These are phyloP conservation scores for Rallus limicola DNA, from an alignment of 2,113 vertebrate genomes.

Conservation along the genomic window DNA sequence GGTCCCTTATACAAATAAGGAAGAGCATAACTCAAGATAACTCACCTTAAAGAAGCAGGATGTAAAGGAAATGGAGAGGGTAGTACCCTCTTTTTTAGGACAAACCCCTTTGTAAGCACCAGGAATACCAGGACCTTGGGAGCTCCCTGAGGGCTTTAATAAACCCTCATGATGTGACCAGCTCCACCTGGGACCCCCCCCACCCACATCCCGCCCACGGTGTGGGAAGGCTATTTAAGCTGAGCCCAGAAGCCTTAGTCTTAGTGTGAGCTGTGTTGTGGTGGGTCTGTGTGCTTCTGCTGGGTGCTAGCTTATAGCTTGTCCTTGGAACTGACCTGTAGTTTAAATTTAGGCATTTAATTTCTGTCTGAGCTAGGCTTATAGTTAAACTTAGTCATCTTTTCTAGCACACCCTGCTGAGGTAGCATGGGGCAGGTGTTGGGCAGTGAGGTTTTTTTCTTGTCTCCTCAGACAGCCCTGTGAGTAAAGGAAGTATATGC, in stretches of 20 bases:
- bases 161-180: background rate
- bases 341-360: no score
- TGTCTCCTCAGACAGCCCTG: background rate
- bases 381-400: no score
- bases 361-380: no score
- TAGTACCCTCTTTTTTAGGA: no score
- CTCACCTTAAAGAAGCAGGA: background rate
- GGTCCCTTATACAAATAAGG: background rate
- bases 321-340: background rate
- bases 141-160: background rate
- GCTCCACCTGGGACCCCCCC: background rate
- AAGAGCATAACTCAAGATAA: background rate
- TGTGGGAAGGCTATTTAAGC: background rate
- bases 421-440: background rate
- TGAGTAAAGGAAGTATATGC: background rate
- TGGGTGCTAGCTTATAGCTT: rapidly evolving
- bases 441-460: background rate
- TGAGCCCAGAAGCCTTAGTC: background rate
- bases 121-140: background rate
- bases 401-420: no score
- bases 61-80: no score
- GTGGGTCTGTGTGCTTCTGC: rapidly evolving
- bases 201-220: rapidly evolving
- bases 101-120: background rate
- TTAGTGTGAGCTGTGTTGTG: background rate